Evolutionary conservation across 1,140 invertebrate species (phyloP), one percentile per base, ranked within the genome.

Genomic region (Drosophila pachea): DNA sequence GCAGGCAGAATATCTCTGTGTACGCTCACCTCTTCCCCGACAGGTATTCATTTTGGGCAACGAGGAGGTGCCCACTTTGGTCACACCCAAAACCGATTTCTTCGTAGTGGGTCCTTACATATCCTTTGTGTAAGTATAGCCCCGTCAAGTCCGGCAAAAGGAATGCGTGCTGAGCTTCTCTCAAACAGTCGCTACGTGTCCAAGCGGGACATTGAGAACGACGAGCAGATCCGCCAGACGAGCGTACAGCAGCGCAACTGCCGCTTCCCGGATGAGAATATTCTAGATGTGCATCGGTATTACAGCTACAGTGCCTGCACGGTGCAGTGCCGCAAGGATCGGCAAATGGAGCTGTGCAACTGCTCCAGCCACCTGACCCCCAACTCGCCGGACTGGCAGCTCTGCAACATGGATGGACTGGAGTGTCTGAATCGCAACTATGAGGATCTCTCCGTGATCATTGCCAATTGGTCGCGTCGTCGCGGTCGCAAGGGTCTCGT

Each of bases 221-320:
- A 93, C 60, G 89, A 89, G 4, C 89, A 90, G 11, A 91, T 92
- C 1, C 89, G 91, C 1, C 75, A 91, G 7, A 92, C 93, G 5
- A 89, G 90, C 11, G 90, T 92, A 0, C 81, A 89, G 4, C 92
- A 93, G 73, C 79, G 91, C 14, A 91, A 79, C 65, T 94, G 94
- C 76, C 91, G 92, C 7, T 94, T 93, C 69, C 91, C 90, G 0
- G 91, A 93, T 53, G 93, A 94, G 87, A 92, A 92, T 59, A 90
- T 90, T 54, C 78, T 94, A 38, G 88, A 92, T 12, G 92, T 93
- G 0, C 93, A 93, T 81, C 89, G 86, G 0, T 90, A 91, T 71
- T 94, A 94, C 62, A 94, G 93, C 31, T 94, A 93, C 73, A 93
- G 92, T 9, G 92, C 93, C 0, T 94, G 94, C 73, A 92, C 92